A percentile compares a stretch with the other conserved stretches of the same genome.
phyloP scores from a whole-genome alignment of 2,888 invertebrate genomes.

The Suillia variegata region DNA sequence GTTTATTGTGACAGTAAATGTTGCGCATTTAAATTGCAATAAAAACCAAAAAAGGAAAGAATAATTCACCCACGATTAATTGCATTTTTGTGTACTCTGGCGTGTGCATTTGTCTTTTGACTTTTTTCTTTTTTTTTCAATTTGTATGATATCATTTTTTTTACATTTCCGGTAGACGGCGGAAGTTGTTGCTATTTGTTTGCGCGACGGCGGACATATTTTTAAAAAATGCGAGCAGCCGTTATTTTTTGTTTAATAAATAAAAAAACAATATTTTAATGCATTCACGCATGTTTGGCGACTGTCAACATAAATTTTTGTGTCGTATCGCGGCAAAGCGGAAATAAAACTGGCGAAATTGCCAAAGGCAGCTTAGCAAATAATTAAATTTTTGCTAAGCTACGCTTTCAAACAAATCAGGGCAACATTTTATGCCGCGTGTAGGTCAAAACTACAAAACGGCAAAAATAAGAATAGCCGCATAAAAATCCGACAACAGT shows the following conservation, averaged over 20 bases:
- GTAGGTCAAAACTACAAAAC: too few relatives aligned
- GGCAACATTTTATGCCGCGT: too few relatives aligned
- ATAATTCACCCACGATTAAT: conserved; percentile 34
- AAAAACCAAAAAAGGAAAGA: neutral
- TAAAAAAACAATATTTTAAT: neutral
- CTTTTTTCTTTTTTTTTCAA: neutral
- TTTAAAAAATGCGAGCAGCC: neutral
- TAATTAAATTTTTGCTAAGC: too few relatives aligned
- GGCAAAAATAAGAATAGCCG: too few relatives aligned
- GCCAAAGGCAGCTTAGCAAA: too few relatives aligned
- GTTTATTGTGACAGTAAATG: too few relatives aligned
- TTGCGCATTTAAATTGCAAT: too few relatives aligned
- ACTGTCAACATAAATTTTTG: conserved; percentile 19
- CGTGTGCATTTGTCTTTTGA: conserved; percentile 22
- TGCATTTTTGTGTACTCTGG: conserved; percentile 38
- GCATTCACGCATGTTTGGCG: conserved; percentile 23
- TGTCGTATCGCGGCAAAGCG: too few relatives aligned
- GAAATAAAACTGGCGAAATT: too few relatives aligned
- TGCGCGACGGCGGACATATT: conserved; percentile 15
- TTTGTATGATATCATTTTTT: conserved; percentile 9
- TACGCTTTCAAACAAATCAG: too few relatives aligned
- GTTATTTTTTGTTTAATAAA: neutral
- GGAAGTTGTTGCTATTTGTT: conserved; percentile 11
- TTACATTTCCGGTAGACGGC: conserved; percentile 12
- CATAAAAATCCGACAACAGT: too few relatives aligned